Evolutionary conservation across 1,140 invertebrate species (phyloP), one percentile per base, ranked within the genome.

Genomic region (Drosophila busckii): DNA sequence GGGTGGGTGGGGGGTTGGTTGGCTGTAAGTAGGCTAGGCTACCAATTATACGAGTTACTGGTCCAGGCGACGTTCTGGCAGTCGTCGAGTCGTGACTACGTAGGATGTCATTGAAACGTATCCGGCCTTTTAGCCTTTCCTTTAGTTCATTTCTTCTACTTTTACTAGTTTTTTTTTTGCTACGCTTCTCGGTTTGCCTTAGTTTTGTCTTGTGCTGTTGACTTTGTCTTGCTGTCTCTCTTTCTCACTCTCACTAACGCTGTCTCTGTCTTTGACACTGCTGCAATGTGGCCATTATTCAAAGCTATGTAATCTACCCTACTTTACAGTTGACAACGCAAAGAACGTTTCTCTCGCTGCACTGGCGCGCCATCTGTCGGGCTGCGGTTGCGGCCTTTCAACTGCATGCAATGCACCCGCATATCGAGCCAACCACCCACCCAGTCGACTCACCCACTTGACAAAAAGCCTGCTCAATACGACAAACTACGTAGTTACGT

Each of bases 221-320:
- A 17, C 35, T 44, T 54, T 16, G 0, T 34, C 12, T 32, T n/a
- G 15, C 2, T 12, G 7, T 52, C 2, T 15, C 7, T 8, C 28
- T 32, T n/a, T n/a, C n/a, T n/a, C n/a, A n/a, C n/a, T n/a, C n/a
- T n/a, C n/a, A n/a, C n/a, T n/a, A n/a, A n/a, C n/a, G n/a, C n/a
- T n/a, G n/a, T n/a, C n/a, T n/a, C n/a, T n/a, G n/a, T n/a, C n/a
- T n/a, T n/a, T n/a, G n/a, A n/a, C n/a, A n/a, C n/a, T n/a, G n/a
- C n/a, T n/a, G n/a, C n/a, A n/a, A n/a, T n/a, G n/a, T n/a, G 12
- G 26, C n/a, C 37, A 48, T 49, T 22, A 45, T 46, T 50, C 59
- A 80, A 71, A 69, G 68, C 68, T 61, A 46, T 75, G 75, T 73
- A 82, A 80, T 82, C 68, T 80, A 82, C 54, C 68, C 75, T 82